Percentiles rank a stretch among this genome's conserved stretches.
phyloP scores from a whole-genome alignment of 2,113 vertebrate genomes.

The Peromyscus leucopus region DNA sequence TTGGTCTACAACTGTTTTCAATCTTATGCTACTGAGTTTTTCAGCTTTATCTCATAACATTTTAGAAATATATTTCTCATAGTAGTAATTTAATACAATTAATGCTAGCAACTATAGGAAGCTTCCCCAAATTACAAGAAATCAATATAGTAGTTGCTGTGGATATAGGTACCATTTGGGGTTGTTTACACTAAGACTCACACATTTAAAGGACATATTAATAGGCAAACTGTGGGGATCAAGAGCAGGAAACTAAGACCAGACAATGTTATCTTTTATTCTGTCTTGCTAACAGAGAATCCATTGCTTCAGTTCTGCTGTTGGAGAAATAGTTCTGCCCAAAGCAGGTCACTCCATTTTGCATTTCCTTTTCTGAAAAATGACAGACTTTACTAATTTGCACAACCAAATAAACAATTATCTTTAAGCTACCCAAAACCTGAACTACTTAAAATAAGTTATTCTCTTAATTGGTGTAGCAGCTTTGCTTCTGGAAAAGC shows the following conservation, averaged over 20 bases:
- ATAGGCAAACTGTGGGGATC: neutral
- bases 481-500: conserved; percentile 64
- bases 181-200: conserved; percentile 38
- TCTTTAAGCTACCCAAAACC: conserved; percentile 45
- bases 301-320: conserved; percentile 37
- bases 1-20: conserved; percentile 61
- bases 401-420: conserved; percentile 61
- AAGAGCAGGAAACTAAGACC: conserved; percentile 37
- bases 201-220: conserved; percentile 38
- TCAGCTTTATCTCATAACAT: conserved; percentile 26
- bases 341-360: conserved; percentile 15
- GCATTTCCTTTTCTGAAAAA: conserved; percentile 54
- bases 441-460: conserved; percentile 76
- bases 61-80: conserved; percentile 58
- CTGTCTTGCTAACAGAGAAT: conserved; percentile 18
- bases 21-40: conserved; percentile 57
- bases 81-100: conserved; percentile 63
- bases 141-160: conserved; percentile 47
- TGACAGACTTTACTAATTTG: conserved; percentile 36
- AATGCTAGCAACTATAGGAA: conserved; percentile 44
- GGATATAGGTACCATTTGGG: conserved; percentile 55
- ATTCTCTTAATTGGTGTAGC: conserved; percentile 76
- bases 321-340: conserved; percentile 54
- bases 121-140: conserved; percentile 61
- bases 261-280: conserved; percentile 18